phyloP scores from a whole-genome alignment of 2,113 vertebrate genomes.

The Hippocampus abdominalis region DNA sequence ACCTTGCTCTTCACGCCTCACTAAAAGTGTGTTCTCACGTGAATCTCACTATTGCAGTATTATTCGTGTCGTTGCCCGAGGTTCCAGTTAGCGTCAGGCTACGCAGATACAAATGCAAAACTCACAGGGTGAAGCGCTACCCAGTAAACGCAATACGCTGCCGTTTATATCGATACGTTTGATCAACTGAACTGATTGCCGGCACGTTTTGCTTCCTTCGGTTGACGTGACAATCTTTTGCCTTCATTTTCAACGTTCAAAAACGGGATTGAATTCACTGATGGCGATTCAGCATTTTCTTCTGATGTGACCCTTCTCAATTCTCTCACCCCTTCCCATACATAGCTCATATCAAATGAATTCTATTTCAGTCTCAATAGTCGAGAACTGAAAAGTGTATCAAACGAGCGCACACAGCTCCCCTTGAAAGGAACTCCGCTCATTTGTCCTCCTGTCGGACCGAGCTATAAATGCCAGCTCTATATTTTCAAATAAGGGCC shows the following conservation, averaged over 20 bases:
- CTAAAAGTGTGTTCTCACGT: conserved; percentile 17
- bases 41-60: conserved; percentile 34
- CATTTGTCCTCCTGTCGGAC: conserved; percentile 41
- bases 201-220: too few relatives aligned
- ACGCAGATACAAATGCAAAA: background rate
- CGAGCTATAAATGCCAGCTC: conserved; percentile 59
- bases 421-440: conserved; percentile 17
- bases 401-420: conserved; percentile 17
- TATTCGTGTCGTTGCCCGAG: conserved; percentile 1
- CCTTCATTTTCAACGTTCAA: too few relatives aligned
- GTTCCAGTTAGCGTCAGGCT: background rate
- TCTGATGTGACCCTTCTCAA: background rate
- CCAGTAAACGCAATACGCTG: too few relatives aligned
- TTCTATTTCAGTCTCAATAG: conserved; percentile 25
- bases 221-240: too few relatives aligned
- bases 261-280: background rate
- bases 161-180: too few relatives aligned
- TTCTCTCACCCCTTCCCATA: background rate
- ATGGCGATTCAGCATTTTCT: too few relatives aligned
- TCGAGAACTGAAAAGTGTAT: conserved; percentile 36
- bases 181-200: too few relatives aligned
- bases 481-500: conserved; percentile 53
- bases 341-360: background rate
- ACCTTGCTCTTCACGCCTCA: conserved; percentile 32
- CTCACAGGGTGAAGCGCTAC: background rate